Conservation (phyloP, 1,140 invertebrate species). For the Euwallacea fornicatus region DNA sequence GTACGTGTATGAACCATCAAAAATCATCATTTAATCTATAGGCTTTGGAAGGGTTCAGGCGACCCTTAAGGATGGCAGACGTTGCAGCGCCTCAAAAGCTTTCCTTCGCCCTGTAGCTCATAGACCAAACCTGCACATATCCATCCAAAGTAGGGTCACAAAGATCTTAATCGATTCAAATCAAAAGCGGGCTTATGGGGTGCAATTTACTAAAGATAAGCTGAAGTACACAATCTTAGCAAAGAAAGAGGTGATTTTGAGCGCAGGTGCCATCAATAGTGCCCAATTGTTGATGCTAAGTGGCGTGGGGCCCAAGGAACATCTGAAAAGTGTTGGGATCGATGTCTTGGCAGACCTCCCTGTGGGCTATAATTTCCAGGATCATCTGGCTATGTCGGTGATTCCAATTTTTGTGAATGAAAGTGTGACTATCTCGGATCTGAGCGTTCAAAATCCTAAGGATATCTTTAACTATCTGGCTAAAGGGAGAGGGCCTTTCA, state of each 20-base stretch:
- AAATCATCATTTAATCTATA: neutral
- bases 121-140: slow-evolving; percentile 70
- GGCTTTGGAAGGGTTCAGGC: slow-evolving; percentile 59
- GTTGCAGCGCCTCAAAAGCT: slow-evolving; percentile 72
- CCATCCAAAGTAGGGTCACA: slow-evolving; percentile 65
- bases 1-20: neutral
- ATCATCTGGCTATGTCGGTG: slow-evolving; percentile 84
- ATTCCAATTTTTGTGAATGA: slow-evolving; percentile 77
- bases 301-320: slow-evolving; percentile 81
- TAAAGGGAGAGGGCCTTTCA: slow-evolving; percentile 77
- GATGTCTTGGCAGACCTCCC: slow-evolving; percentile 69
- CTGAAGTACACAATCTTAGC: slow-evolving; percentile 70
- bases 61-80: slow-evolving; percentile 66
- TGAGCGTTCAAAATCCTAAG: slow-evolving; percentile 72
- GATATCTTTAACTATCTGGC: slow-evolving; percentile 74
- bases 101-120: slow-evolving; percentile 64
- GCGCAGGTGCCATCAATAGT: slow-evolving; percentile 84
- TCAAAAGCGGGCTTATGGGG: slow-evolving; percentile 64
- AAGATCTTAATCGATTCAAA: slow-evolving; percentile 67
- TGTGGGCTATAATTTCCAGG: slow-evolving; percentile 85
- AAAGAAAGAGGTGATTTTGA: slow-evolving; percentile 82
- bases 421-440: slow-evolving; percentile 77
- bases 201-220: slow-evolving; percentile 73
- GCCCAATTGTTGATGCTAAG: slow-evolving; percentile 91
- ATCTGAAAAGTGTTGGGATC: slow-evolving; percentile 69